phyloP scores from a whole-genome alignment of 2,888 invertebrate genomes.

The Cheilosia scutellata region DNA sequence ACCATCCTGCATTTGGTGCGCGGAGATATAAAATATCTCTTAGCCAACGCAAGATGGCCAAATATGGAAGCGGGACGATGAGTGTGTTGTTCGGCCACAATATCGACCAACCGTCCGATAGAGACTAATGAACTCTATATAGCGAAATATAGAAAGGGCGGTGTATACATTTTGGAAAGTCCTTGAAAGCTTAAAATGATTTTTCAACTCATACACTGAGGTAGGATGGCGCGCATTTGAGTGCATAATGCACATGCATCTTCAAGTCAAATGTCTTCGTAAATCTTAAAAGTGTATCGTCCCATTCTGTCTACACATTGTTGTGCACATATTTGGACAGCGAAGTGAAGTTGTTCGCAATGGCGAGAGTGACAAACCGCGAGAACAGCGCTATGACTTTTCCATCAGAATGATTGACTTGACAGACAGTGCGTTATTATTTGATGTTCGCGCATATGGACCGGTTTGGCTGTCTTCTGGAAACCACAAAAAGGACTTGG shows the following conservation, averaged over 20 bases:
- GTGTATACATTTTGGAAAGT: slow-evolving; percentile 66
- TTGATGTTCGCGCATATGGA: slow-evolving; percentile 27
- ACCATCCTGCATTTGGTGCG: slow-evolving; percentile 12
- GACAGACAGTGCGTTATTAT: slow-evolving; percentile 46
- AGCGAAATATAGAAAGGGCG: slow-evolving; percentile 55
- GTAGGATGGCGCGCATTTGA: background rate
- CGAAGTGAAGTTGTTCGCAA: slow-evolving; percentile 8
- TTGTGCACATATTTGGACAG: slow-evolving; percentile 36
- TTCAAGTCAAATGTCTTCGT: slow-evolving; percentile 25
- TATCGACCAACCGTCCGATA: slow-evolving; percentile 62
- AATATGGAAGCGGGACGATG: slow-evolving; percentile 62
- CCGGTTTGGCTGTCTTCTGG: slow-evolving; percentile 34
- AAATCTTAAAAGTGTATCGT: slow-evolving; percentile 39
- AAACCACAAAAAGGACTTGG: slow-evolving; percentile 5
- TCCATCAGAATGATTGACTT: slow-evolving; percentile 18
- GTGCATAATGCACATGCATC: background rate
- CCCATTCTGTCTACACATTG: slow-evolving; percentile 30
- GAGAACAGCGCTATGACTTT: slow-evolving; percentile 7
- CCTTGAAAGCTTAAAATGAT: slow-evolving; percentile 70
- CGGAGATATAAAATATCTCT: slow-evolving; percentile 65
- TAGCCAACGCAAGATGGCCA: slow-evolving; percentile 66
- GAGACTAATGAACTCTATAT: slow-evolving; percentile 72
- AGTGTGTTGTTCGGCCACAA: slow-evolving; percentile 52
- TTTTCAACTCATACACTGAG: slow-evolving; percentile 30
- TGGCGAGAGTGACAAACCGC: slow-evolving; percentile 38